Base-by-base conservation (phyloP, 2,113 vertebrate genomes). In the Elephantulus edwardii region DNA sequence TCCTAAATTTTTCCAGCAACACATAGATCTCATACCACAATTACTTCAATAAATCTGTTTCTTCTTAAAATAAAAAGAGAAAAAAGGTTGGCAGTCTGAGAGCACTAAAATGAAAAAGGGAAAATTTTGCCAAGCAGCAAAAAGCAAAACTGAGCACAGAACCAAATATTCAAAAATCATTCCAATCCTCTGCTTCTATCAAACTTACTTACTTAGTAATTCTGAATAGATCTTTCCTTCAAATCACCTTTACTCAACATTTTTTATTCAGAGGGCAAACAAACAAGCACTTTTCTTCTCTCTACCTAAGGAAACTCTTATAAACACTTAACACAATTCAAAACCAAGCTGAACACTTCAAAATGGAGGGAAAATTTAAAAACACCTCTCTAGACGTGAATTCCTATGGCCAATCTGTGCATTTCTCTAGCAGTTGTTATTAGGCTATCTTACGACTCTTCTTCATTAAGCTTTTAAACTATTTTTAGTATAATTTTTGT, bases 121-220 rank as follows among this genome's bases (percentile, higher is more conserved):
- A 64, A n/a, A 68, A 9, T 8, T 30, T 13, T 33, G 30, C 33
- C 11, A 20, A 46, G 46, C 30, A 30, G 52, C 42, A 66, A 62
- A 88, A 86, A 56, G 28, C 30, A 91, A 70, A 83, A 35, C 35
- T 52, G 28, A n/a, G 66, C 81, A 52, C 13, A 83, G 22, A 79
- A 26, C 20, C 74, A n/a, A 91, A 78, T 2, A 17, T 68, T 92
- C n/a, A 81, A 85, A 94, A 95, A 46, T 92, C 86, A 83, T 75
- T 58, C 72, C n/a, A 90, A 80, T 28, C 24, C 19, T 91, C 50
- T 62, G 33, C 35, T 93, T 87, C 82, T 89, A n/a, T 48, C 50
- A 64, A 77, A 92, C 24, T 22, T 78, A 54, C 40, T 88, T 84
- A 64, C 44, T 88, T 30, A 78, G 24, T 62, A 92, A 89, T 70